These are phyloP conservation scores for Acleris holmiana DNA, from an alignment of 2,888 invertebrate species.

Conservation along the genomic window DNA sequence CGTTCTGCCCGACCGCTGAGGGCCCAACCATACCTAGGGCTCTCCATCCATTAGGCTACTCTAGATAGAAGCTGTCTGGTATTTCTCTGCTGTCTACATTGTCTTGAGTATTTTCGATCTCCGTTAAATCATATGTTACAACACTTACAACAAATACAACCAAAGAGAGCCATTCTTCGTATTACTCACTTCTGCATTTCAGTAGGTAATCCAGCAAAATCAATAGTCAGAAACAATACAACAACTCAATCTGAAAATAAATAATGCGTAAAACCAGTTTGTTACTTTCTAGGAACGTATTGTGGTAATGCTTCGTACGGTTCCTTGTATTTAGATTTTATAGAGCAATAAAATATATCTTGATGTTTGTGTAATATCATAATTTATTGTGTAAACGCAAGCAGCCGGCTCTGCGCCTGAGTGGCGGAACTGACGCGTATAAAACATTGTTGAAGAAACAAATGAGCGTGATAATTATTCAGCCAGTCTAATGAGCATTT, in stretches of 20 bases:
- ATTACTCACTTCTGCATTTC: not conserved
- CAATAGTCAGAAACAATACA: slow-evolving; percentile 10
- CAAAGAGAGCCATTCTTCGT: not conserved
- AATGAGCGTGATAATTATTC: slow-evolving; percentile 32
- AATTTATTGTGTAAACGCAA: slow-evolving; percentile 74
- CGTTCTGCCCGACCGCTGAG: not conserved
- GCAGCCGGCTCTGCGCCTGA: slow-evolving; percentile 44
- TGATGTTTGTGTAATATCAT: slow-evolving; percentile 75
- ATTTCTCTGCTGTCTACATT: not conserved
- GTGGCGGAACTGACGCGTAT: slow-evolving; percentile 40
- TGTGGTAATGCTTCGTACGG: slow-evolving; percentile 48
- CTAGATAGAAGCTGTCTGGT: slow-evolving; percentile 14
- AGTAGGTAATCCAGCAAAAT: slow-evolving; percentile 13
- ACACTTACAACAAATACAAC: slow-evolving; percentile 7
- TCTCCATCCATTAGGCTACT: slow-evolving; percentile 13
- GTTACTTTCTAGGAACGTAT: slow-evolving; percentile 38
- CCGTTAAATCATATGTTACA: not conserved
- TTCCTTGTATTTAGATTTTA: slow-evolving; percentile 69
- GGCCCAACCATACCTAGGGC: no score
- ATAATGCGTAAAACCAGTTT: slow-evolving; percentile 14
- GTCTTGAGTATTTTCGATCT: slow-evolving; percentile 5
- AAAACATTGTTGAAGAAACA: slow-evolving; percentile 41
- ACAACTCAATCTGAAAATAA: slow-evolving; percentile 14
- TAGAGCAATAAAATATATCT: slow-evolving; percentile 73
- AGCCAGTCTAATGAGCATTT: slow-evolving; percentile 42